Evolutionary conservation across 2,113 vertebrate genomes (phyloP).

Genomic region (Menidia beryllina): DNA sequence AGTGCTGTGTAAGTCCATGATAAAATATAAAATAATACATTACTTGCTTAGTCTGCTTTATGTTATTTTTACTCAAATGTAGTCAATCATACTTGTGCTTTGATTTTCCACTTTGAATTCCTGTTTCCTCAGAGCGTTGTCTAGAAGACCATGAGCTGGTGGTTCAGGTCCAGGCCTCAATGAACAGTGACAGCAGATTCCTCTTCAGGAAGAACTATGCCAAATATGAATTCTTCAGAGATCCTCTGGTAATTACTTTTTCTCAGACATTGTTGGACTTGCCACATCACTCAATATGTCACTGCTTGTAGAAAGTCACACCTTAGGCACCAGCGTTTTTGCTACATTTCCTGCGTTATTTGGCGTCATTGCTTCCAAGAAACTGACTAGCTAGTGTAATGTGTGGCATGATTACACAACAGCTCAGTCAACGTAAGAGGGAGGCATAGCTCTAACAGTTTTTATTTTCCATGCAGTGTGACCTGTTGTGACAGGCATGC

Average conservation of each 20-base stretch:
- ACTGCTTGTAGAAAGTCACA: neutral
- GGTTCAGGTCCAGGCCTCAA: constrained; percentile 90
- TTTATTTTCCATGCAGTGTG: neutral
- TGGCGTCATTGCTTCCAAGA: too few species aligned
- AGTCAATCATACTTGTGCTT: neutral
- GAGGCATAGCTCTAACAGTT: neutral
- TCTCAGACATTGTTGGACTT: constrained; percentile 11
- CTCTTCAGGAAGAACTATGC: constrained; percentile 98
- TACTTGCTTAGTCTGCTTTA: neutral
- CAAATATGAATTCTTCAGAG: constrained; percentile 99
- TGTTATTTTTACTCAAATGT: neutral
- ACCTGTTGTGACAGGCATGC: constrained; percentile 2
- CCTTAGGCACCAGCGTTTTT: neutral
- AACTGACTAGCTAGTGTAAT: neutral
- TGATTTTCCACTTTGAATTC: too few species aligned
- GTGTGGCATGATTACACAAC: neutral
- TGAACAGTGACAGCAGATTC: constrained; percentile 95
- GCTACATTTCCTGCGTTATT: too few species aligned
- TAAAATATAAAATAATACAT: neutral
- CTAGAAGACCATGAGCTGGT: constrained; percentile 96
- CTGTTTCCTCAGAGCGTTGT: constrained; percentile 86
- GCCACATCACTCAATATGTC: constrained; percentile 1
- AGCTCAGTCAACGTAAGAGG: neutral
- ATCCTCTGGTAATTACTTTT: constrained; percentile 85
- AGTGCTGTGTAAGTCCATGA: neutral